Percentiles rank a stretch among this genome's conserved stretches.
Conservation (phyloP, 2,888 invertebrate genomes). For the Micoletzkya japonica region DNA sequence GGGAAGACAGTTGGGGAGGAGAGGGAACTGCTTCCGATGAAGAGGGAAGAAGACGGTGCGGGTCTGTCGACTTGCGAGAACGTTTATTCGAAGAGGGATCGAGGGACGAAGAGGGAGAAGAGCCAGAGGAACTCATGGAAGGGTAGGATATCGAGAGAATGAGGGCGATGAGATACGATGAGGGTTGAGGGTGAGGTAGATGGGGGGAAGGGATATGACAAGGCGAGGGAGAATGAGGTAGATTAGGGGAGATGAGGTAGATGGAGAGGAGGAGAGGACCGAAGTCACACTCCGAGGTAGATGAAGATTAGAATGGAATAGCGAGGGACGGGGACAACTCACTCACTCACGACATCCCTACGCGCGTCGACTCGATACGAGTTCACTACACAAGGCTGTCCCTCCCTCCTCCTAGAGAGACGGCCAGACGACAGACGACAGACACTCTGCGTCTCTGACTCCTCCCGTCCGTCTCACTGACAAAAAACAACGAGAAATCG, state of each 20-base stretch:
- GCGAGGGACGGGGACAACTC: neutral
- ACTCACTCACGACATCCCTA: too few species aligned
- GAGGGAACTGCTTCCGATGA: neutral
- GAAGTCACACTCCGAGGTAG: too few species aligned
- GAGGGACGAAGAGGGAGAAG: slow-evolving; percentile 13
- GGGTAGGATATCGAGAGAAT: neutral
- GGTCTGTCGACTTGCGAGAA: slow-evolving; percentile 15
- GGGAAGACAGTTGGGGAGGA: neutral
- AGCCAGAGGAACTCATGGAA: slow-evolving; percentile 8
- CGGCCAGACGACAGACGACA: neutral
- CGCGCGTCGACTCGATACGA: too few species aligned
- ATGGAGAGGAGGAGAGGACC: neutral
- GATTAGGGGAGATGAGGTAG: neutral
- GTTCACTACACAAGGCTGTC: neutral
- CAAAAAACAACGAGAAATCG: neutral
- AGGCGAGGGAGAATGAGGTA: too few species aligned
- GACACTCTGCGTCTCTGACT: neutral
- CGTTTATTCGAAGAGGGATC: slow-evolving; percentile 17
- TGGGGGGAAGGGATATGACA: neutral
- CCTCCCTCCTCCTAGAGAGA: neutral
- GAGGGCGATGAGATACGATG: neutral
- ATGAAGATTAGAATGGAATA: neutral
- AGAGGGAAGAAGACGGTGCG: slow-evolving; percentile 19
- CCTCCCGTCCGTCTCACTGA: neutral
- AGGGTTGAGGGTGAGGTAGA: neutral